Conservation (phyloP, 2,113 vertebrate species). For the Spheniscus mendiculus region DNA sequence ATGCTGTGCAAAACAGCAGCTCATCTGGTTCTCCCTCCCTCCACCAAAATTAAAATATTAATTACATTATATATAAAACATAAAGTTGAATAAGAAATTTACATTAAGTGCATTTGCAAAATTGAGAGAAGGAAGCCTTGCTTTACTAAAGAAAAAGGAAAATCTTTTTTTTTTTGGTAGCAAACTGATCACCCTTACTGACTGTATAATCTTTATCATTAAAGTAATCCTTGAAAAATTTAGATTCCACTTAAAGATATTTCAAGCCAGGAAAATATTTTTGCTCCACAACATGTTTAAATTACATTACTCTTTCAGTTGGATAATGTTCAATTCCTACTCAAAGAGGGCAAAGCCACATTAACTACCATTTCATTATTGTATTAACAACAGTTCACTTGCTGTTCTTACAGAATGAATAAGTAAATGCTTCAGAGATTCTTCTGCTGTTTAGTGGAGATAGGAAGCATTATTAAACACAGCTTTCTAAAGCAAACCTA, state of each 20-base stretch:
- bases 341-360: neutral
- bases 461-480: neutral
- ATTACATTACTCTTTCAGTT: conserved; percentile 46
- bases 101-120: neutral
- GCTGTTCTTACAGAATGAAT: neutral
- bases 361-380: conserved; percentile 63
- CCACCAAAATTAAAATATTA: neutral
- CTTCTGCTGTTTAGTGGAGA: neutral
- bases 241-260: neutral
- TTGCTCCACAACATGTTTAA: conserved; percentile 41
- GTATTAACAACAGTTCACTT: conserved; percentile 65
- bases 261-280: conserved; percentile 22
- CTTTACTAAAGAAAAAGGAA: neutral
- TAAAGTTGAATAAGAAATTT: neutral
- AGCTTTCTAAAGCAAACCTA: neutral
- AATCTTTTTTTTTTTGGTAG: neutral
- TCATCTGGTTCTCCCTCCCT: neutral
- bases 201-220: neutral
- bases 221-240: conserved; percentile 1
- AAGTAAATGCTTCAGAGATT: conserved; percentile 50
- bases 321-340: conserved; percentile 25
- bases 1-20: neutral
- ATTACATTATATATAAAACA: neutral
- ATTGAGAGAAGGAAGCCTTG: neutral
- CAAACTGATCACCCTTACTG: neutral